A percentile compares a stretch with the other conserved stretches of the same genome.
Conservation (phyloP, 2,797 vertebrate genomes). For the Austrolebias charrua region DNA sequence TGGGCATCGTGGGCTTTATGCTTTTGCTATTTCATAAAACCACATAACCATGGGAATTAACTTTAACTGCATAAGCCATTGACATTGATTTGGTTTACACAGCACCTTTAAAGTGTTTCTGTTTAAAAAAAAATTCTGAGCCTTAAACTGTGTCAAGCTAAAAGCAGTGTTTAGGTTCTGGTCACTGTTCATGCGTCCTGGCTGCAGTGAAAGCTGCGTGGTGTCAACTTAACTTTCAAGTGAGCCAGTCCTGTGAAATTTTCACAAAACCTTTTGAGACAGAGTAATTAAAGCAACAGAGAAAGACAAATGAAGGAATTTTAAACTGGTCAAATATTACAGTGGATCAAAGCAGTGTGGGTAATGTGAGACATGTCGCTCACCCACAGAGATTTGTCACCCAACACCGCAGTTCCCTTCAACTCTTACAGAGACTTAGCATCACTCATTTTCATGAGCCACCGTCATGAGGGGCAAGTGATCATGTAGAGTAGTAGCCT, state of each 20-base stretch:
- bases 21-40: slow-evolving; percentile 56
- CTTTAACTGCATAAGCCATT: slow-evolving; percentile 56
- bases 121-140: too few relatives aligned
- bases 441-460: not conserved
- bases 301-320: slow-evolving; percentile 8
- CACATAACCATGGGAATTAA: slow-evolving; percentile 62
- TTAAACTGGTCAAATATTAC: not conserved
- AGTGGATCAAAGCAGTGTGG: not conserved
- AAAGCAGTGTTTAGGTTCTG: too few relatives aligned
- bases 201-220: not conserved
- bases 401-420: not conserved
- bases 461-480: not conserved
- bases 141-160: too few relatives aligned
- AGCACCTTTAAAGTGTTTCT: slow-evolving; percentile 33
- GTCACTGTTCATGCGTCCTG: not conserved
- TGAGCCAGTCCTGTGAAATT: not conserved
- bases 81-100: slow-evolving; percentile 62
- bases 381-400: slow-evolving; percentile 5
- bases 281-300: not conserved
- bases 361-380: not conserved
- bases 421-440: not conserved
- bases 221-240: not conserved
- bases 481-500: too few relatives aligned
- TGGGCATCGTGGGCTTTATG: slow-evolving; percentile 53
- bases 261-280: not conserved